Base-by-base conservation (phyloP, 2,888 invertebrate species). In the Caenorhabditis sp. region DNA sequence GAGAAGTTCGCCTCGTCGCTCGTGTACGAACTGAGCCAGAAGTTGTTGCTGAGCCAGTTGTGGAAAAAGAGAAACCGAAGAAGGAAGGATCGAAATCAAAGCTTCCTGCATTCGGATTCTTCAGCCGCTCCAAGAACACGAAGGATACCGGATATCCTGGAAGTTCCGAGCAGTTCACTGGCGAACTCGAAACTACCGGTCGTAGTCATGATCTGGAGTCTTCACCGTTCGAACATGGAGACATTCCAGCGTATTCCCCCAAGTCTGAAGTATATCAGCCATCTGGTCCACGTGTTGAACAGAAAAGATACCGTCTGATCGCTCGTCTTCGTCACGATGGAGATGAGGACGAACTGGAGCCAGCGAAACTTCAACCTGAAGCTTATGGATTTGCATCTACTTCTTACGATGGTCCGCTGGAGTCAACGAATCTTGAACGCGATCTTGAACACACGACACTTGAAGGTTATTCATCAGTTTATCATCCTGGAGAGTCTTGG, bases 401-500 rank as follows among this genome's bases (percentile, higher is more conserved):
- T 47, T 37, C 70, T 6, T 58, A 70, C 32, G 37, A 64, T 44
- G 58, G 65, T 24, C 32, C 18, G 2, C 22, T 26, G 8, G 37
- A 61, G 18, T 13, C 35, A 9, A 65, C 64, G 15, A 58, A 44
- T 13, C 32, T 65, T 2, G 50, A 64, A 20, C 22, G 55, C 5
- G 80, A 80, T 24, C 56, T 82, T 3, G 69, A 69, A 3, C 56
- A 64, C 1, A n/a, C 58, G 3, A 50, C 67, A 0, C 50, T 84
- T 11, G 40, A 22, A 15, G 65, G 77, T 15, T 58, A 82, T 22
- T 61, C 80, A 1, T 40, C 55, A 9, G 69, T 65, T 1, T 69
- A 82, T 18, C 74, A 81, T 37, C 67, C 37, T 37, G 79, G 80
- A 44, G 51, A 62, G 28, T 82, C 72, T 11, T 55, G 62, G 51